Conservation (phyloP, 2,888 invertebrate species). For the Sphaeridia pumilis region DNA sequence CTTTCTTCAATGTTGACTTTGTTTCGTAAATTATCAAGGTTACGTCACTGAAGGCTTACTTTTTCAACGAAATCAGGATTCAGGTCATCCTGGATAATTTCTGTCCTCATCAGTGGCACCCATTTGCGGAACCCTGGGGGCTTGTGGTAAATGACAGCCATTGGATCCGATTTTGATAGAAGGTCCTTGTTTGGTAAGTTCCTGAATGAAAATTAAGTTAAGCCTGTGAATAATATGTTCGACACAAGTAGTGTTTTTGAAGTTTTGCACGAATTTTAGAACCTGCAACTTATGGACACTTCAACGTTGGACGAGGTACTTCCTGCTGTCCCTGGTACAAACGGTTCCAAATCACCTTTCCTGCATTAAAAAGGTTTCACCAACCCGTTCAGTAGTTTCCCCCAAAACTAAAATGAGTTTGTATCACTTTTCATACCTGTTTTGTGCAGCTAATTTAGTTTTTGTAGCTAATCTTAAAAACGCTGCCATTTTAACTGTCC, state of each 20-base stretch:
- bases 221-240: background rate
- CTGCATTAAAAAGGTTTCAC: too few species aligned
- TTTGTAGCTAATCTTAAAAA: too few species aligned
- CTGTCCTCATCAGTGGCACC: constrained; percentile 41
- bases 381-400: too few species aligned
- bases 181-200: constrained; percentile 43
- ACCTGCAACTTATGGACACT: constrained; percentile 40
- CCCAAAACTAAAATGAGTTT: too few species aligned
- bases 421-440: too few species aligned
- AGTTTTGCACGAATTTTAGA: background rate
- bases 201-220: constrained; percentile 36
- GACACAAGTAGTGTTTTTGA: background rate
- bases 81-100: constrained; percentile 42
- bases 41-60: constrained; percentile 39
- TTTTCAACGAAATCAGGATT: constrained; percentile 46
- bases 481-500: too few species aligned
- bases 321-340: constrained; percentile 38
- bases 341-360: too few species aligned
- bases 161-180: constrained; percentile 48
- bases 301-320: constrained; percentile 40
- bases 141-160: constrained; percentile 42
- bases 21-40: too few species aligned
- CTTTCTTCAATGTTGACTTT: too few species aligned
- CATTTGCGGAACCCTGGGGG: constrained; percentile 38
- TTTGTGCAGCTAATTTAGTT: too few species aligned